Conservation (phyloP, 2,797 vertebrate genomes). For the Oceanodroma leucorhoa region DNA sequence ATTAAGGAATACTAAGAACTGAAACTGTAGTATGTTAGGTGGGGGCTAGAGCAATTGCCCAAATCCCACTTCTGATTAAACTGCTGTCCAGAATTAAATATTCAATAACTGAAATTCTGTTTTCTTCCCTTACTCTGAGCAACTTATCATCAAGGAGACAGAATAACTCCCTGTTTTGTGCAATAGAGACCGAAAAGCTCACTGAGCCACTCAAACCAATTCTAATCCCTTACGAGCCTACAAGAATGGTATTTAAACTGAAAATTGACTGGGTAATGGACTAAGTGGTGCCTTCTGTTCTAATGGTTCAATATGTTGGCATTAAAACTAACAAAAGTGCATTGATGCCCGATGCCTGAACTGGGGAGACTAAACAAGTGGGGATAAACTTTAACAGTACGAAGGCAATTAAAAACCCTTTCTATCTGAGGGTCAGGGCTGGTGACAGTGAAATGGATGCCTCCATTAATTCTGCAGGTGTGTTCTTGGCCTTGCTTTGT, state of each 20-base stretch:
- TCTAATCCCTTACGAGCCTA: slow-evolving; percentile 53
- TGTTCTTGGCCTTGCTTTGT: neutral
- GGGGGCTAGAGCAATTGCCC: slow-evolving; percentile 73
- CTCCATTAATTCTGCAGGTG: neutral
- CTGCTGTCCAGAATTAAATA: slow-evolving; percentile 81
- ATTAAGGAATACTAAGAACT: slow-evolving; percentile 82
- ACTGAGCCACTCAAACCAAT: slow-evolving; percentile 53
- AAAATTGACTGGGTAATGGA: slow-evolving; percentile 72
- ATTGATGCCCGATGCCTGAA: neutral
- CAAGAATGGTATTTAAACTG: slow-evolving; percentile 71
- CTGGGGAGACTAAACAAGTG: neutral
- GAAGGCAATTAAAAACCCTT: neutral
- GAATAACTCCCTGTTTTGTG: slow-evolving; percentile 64
- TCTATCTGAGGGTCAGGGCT: neutral
- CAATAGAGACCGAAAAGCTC: slow-evolving; percentile 52
- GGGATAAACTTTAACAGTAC: neutral
- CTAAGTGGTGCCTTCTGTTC: slow-evolving; percentile 66
- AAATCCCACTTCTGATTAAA: slow-evolving; percentile 84
- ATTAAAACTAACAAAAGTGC: slow-evolving; percentile 58
- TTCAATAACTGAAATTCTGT: slow-evolving; percentile 77
- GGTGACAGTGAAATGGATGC: neutral
- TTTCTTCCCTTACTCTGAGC: slow-evolving; percentile 69
- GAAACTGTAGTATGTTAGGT: slow-evolving; percentile 76
- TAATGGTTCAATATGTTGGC: slow-evolving; percentile 35
- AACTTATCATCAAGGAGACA: slow-evolving; percentile 70